Evolutionary conservation across 2,113 vertebrate species (phyloP).

Genomic region (Eidolon helvum): DNA sequence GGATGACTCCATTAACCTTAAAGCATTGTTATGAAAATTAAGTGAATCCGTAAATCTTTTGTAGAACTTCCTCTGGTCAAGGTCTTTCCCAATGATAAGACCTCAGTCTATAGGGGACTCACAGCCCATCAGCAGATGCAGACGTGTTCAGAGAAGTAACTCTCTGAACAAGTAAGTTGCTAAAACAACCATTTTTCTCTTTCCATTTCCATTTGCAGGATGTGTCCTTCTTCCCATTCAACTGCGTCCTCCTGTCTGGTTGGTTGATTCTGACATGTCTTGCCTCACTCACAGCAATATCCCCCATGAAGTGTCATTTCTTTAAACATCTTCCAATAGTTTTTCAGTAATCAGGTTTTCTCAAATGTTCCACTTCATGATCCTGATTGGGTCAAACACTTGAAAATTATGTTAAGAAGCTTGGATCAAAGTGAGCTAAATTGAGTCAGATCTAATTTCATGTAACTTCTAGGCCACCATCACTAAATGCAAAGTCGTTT

Average conservation of each 20-base stretch:
- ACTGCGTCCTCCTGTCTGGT: background rate
- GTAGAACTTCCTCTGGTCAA: background rate
- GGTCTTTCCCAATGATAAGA: background rate
- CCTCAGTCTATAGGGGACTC: background rate
- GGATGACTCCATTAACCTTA: background rate
- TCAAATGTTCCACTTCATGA: conserved; percentile 47
- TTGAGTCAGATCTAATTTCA: conserved; percentile 44
- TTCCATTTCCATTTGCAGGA: background rate
- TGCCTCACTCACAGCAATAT: background rate
- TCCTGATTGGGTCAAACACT: conserved; percentile 62
- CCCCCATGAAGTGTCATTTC: background rate
- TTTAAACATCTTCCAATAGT: background rate
- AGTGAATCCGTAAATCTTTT: background rate
- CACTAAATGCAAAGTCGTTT: background rate
- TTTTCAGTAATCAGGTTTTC: conserved; percentile 45
- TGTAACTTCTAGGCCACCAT: background rate
- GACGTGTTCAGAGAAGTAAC: background rate
- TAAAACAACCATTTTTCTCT: background rate
- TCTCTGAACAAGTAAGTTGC: background rate
- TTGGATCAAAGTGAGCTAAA: conserved; percentile 48
- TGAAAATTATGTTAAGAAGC: conserved; percentile 64
- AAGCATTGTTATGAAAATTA: background rate
- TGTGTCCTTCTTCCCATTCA: background rate
- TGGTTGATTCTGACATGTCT: background rate
- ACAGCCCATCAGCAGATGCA: too few relatives aligned